Conservation (phyloP, 1,140 invertebrate genomes). For the Drosophila mojavensis region DNA sequence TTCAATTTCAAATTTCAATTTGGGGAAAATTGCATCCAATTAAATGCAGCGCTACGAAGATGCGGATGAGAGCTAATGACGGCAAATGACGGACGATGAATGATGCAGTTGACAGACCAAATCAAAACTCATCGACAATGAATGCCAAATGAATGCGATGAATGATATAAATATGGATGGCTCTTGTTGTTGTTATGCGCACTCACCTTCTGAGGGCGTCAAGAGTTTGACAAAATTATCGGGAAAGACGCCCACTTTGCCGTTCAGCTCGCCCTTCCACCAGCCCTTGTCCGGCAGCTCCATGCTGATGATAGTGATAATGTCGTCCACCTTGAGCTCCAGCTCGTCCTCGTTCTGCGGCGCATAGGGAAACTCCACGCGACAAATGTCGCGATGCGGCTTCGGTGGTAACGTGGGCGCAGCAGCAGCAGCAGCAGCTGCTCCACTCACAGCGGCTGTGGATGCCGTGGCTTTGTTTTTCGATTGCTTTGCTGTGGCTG, state of each 20-base stretch:
- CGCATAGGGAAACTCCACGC: conserved; percentile 94
- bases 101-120: conserved; percentile 53
- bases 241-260: conserved; percentile 96
- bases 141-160: conserved; percentile 8
- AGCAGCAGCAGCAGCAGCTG: conserved; percentile 19
- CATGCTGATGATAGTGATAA: conserved; percentile 93
- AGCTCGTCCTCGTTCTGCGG: conserved; percentile 98
- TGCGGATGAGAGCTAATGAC: conserved; percentile 22
- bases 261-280: conserved; percentile 97
- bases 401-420: conserved; percentile 87
- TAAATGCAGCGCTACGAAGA: conserved; percentile 39
- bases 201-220: conserved; percentile 84
- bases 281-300: conserved; percentile 97
- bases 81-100: conserved; percentile 18
- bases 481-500: conserved; percentile 56
- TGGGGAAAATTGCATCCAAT: conserved; percentile 62
- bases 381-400: conserved; percentile 90
- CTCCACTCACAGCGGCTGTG: conserved; percentile 30
- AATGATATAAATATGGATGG: not conserved
- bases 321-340: conserved; percentile 93
- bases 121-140: conserved; percentile 49
- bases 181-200: not conserved
- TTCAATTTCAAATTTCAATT: conserved; percentile 3
- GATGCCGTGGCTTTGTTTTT: conserved; percentile 62
- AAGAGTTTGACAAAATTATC: conserved; percentile 96